Evolutionary conservation across 92 coral and sea anemone species (phyloP).

Genomic region (Phenganax marumi): DNA sequence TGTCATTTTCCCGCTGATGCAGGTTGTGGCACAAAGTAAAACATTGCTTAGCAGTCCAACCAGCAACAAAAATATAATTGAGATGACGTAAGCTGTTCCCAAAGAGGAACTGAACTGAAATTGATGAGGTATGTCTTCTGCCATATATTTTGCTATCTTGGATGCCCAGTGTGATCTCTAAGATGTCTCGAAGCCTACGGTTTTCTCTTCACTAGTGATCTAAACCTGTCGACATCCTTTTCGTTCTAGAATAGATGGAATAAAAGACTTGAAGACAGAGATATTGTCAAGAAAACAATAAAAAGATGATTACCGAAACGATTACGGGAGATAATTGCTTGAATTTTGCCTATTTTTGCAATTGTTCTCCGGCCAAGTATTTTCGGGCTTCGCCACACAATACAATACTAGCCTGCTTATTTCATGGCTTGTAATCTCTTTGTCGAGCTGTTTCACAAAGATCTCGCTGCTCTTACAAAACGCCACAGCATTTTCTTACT

Average conservation of each 20-base stretch:
- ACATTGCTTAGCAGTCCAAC: slow-evolving; percentile 64
- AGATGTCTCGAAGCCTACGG: background rate
- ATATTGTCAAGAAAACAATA: background rate
- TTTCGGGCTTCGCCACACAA: background rate
- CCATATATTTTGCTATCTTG: background rate
- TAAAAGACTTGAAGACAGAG: too few relatives aligned
- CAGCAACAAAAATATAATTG: slow-evolving; percentile 57
- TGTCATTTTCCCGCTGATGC: slow-evolving; percentile 48
- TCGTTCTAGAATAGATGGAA: too few relatives aligned
- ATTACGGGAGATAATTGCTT: background rate
- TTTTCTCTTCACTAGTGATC: background rate
- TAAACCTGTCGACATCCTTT: too few relatives aligned
- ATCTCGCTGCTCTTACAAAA: too few relatives aligned
- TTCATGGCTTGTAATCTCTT: too few relatives aligned
- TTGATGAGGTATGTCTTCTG: background rate
- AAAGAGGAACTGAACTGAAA: background rate
- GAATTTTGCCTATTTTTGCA: background rate
- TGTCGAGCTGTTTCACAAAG: too few relatives aligned
- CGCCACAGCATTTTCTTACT: too few relatives aligned
- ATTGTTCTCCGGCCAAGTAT: background rate
- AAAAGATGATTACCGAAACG: background rate
- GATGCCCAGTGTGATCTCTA: background rate
- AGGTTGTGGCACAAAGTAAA: slow-evolving; percentile 60
- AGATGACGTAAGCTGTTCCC: slow-evolving; percentile 47
- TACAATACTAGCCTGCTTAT: too few relatives aligned